A percentile compares a stretch with the other conserved stretches of the same genome.
phyloP scores from a whole-genome alignment of 1,140 invertebrate species.

The Phymorhynchus buccinoides region DNA sequence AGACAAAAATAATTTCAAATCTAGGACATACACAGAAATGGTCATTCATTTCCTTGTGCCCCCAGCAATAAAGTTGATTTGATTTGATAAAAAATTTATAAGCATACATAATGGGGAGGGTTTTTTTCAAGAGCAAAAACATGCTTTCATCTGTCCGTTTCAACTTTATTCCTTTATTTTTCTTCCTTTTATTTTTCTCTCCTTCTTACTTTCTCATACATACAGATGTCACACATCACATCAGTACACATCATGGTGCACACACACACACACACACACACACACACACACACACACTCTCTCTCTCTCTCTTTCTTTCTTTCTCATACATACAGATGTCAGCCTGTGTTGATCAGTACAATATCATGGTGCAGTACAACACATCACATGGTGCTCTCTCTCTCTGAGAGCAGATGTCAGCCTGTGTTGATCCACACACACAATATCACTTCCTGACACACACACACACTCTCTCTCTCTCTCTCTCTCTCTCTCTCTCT shows the following conservation, averaged over 20 bases:
- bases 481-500: no score
- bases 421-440: not conserved
- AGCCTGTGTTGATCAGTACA: slow-evolving; percentile 59
- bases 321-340: slow-evolving; percentile 57
- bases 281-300: slow-evolving; percentile 17
- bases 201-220: no score
- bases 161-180: no score
- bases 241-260: not conserved
- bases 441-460: not conserved
- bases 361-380: slow-evolving; percentile 68
- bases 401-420: not conserved
- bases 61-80: no score
- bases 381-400: no score
- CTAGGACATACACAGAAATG: no score
- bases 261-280: slow-evolving; percentile 3
- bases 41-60: no score
- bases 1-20: no score
- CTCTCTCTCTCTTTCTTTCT: not conserved
- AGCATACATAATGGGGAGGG: no score
- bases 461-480: slow-evolving; percentile 12
- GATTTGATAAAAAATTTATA: no score
- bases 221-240: not conserved
- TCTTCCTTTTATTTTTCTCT: not conserved
- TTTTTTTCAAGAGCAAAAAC: no score
- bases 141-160: no score